Evolutionary conservation across 2,888 invertebrate genomes (phyloP), one percentile per base, ranked within the genome.

Genomic region (Cordilura impudica): DNA sequence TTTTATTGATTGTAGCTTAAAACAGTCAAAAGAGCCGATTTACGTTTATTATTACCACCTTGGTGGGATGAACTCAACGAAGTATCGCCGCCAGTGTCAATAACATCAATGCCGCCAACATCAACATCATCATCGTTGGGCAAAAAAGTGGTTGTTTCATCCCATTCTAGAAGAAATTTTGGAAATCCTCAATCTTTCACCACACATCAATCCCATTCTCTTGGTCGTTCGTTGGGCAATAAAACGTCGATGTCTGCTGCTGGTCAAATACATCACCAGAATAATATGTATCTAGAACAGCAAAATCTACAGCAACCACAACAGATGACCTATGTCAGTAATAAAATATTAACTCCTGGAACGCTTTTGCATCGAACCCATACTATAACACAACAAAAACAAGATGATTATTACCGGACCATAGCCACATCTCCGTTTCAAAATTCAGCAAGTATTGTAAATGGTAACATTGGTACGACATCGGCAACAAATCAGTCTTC

Each of bases 41-140:
- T 99, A 76, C 93, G 99, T 21, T 92, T 99, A 23, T 91, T 98
- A 82, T 93, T 95, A 87, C 97, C 98, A 14, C 99, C 98, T 0
- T 99, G 99, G 98, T 96, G 95, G 91, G 99, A 98, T 86, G 98
- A 99, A 90, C 90, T 98, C 75, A 96, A 95, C 85, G 95, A 95
- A 84, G 91, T 92, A 70, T 82, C 86, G 26, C 78, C 81, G 14
- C 53, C 51, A 70, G 49, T 29, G 12, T 14, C 82, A 81, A 4
- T 82, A 82, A 49, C 60, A 66, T 43, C 74, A 82, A 19, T 29
- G 35, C 12, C 35, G n/a, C n/a, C 35, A 39, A 39, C 35, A 39
- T 35, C 35, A 2, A 12, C 35, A 69, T 19, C 81, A 45, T 49
- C 83, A 65, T 39, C 81, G 7, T 49, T 56, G 10, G 56, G 39